Evolutionary conservation across 2,797 vertebrate genomes (phyloP), one percentile per base, ranked within the genome.

Genomic region (Gastrophryne carolinensis): DNA sequence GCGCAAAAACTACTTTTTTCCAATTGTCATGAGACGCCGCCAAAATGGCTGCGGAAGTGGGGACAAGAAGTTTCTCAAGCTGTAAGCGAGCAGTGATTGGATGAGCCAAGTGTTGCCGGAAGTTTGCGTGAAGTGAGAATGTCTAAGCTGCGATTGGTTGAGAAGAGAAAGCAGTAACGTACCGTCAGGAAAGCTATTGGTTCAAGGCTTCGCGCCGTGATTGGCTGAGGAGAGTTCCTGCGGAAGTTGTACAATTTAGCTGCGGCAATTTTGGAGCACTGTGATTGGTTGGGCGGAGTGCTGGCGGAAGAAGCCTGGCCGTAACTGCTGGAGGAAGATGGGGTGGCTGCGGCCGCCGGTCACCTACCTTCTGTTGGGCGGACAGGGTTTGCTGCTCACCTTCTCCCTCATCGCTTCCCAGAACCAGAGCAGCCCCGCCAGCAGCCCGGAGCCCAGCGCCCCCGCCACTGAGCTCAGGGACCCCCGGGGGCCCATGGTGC

Each of bases 361-460:
- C 27, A 39, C 35, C 10, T 78, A 78, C 7, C 53, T 77, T 9
- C 58, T 78, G 11, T 60, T 78, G 11, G 75, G 67, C 3, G 75
- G 75, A 3, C 75, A 78, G 60, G 75, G 75, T 1, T 32, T 78
- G 37, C 67, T 78, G 1, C 68, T 78, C 9, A 72, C 66, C 8
- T 58, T 78, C 61, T 78, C 75, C 6, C 52, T 78, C 7, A 78
- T 78, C 32, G 61, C 75, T 15, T 72, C 75, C 0, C 75, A 78
- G 39, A 72, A 72, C 13, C 24, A 66, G 2, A 72, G 23, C 52
- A 56, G 39, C 30, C 61, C 75, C 0, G 39, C 26, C 7, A 17
- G 60, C 19, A 30, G 30, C 19, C 13, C 44, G 0, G 2, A 50
- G 0, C 0, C 69, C 19, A 56, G 53, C 63, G 37, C 34, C 49